Evolutionary conservation across 2,888 invertebrate species (phyloP), one percentile per base, ranked within the genome.

Genomic region (Macropis europaea): DNA sequence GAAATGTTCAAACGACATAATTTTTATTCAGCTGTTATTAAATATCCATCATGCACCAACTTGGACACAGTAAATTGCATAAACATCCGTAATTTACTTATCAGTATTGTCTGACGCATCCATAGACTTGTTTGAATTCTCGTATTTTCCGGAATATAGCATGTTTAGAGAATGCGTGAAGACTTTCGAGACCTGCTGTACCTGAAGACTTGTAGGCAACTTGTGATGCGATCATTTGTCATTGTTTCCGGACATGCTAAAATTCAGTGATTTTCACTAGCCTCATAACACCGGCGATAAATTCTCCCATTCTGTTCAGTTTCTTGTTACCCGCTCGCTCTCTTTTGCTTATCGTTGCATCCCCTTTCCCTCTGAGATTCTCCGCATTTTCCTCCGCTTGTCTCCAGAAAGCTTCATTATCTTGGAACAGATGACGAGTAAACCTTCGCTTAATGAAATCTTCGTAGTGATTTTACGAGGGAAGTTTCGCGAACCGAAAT

Each of bases 401-500:
- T 68, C 77, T 26, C 66, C 64, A 60, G 76, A 62, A 63, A 76
- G 69, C 63, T 79, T 79, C 77, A 79, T 79, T 79, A 79, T 79
- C 77, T 54, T 52, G 71, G 75, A 75, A 77, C 74, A 83, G 81
- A 84, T 82, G 82, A 84, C 77, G 78, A 76, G 81, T 76, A 81
- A 82, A 80, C 82, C 80, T 61, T 75, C 74, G 68, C 72, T 64
- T 83, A 84, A 85, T 86, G 83, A 85, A 87, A 86, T 85, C 82
- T 83, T 78, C 77, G 74, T 62, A 80, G 77, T 81, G 81, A 83
- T 82, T 83, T 86, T 83, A 84, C 80, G 83, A 82, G 76, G 69
- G 63, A 83, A 85, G 80, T 86, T 85, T 82, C 70, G 73, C 60
- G 70, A 64, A 66, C 67, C 64, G 72, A 69, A 77, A 79, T 64